Percentiles rank a stretch among this genome's conserved stretches.
phyloP scores from a whole-genome alignment of 1,140 invertebrate genomes.

The Trypoxylus dichotomus region DNA sequence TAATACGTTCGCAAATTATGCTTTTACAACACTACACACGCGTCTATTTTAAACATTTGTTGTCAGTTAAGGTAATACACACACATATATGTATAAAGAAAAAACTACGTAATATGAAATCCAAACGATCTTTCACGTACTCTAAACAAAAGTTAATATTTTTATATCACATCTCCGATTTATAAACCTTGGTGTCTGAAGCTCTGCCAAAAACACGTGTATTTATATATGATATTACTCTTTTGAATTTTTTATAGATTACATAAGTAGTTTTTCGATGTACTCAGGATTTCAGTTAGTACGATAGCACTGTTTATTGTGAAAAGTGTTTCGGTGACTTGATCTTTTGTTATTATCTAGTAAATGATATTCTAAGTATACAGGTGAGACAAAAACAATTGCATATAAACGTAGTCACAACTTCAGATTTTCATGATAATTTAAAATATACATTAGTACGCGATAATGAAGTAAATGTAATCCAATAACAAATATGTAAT shows the following conservation, averaged over 20 bases:
- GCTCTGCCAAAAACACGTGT: slow-evolving; percentile 4
- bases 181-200: neutral
- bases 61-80: no score
- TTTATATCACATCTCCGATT: neutral
- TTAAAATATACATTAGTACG: no score
- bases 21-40: no score
- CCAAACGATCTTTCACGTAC: no score
- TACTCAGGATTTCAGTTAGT: neutral
- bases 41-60: no score
- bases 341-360: neutral
- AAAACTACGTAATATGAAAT: no score
- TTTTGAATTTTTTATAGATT: neutral
- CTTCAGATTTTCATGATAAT: no score
- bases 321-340: neutral
- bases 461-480: no score
- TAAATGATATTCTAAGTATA: neutral
- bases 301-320: neutral
- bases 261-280: neutral
- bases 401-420: neutral
- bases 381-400: neutral
- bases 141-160: neutral
- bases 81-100: no score
- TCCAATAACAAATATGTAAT: no score
- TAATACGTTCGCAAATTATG: no score
- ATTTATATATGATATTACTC: slow-evolving; percentile 11